Evolutionary conservation across 2,888 invertebrate species (phyloP), one percentile per base, ranked within the genome.

Genomic region (Creontiades dilutus): DNA sequence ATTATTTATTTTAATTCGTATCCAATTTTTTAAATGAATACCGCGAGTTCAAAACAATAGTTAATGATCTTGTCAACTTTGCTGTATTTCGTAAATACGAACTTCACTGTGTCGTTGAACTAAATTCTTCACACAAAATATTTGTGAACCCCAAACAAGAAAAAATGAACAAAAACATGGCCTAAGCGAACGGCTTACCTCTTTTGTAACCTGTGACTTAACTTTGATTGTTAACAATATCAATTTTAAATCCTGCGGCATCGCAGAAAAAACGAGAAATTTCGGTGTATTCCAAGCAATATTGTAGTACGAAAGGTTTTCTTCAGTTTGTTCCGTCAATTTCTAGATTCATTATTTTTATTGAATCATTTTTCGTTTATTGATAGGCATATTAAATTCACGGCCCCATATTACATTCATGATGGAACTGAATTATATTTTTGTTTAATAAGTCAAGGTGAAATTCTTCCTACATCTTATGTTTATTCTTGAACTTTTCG

Each of bases 251-350:
- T 37, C 37, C 37, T 37, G 37, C 37, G 37, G 37, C 2, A 37
- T 37, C 37, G 37, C 37, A 61, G 19, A 61, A 61, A 61, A 68
- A 27, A 23, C 68, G 27, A 68, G 68, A 68, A n/a, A 68, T 68
- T 68, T 68, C 68, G 27, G 13, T 23, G 68, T 68, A 68, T 68
- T 27, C 68, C 68, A 68, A 68, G 68, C 68, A 68, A 68, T 68
- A 68, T 68, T 68, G 68, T 68, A 68, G 9, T 68, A 0, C n/a
- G 61, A 19, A 61, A 23, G 23, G 23, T 68, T 68, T 23, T 68
- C 3, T 68, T 68, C 68, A 68, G 13, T 52, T 16, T 52, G 16
- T 52, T 13, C 52, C 52, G 61, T 61, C 37, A 37, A 37, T 37
- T 37, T 37, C 37, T 37, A 37, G 37, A 37, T 37, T 37, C 7